A percentile compares a stretch with the other conserved stretches of the same genome.
These are phyloP conservation scores for Creontiades dilutus DNA, from an alignment of 2,888 invertebrate species.

Conservation along the genomic window DNA sequence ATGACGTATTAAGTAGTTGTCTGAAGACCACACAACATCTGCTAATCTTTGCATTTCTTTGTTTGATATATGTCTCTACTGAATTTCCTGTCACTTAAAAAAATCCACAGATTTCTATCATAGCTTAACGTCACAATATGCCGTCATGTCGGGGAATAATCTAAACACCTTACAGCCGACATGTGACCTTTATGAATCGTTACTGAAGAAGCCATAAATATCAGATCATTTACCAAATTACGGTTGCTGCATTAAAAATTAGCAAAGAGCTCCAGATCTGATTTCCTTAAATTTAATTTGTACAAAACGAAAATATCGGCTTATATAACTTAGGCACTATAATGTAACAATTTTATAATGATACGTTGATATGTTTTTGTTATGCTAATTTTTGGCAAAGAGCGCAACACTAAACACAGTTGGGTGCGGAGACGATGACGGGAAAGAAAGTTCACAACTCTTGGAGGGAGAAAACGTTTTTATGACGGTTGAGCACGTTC, in stretches of 20 bases:
- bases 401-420: constrained; percentile 26
- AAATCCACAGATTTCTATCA: constrained; percentile 96
- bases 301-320: constrained; percentile 29
- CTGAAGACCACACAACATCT: constrained; percentile 94
- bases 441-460: constrained; percentile 30
- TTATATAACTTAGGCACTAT: not conserved
- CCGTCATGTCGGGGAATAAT: constrained; percentile 97
- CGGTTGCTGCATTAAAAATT: not conserved
- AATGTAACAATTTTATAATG: not conserved
- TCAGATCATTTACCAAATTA: not conserved
- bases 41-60: constrained; percentile 98
- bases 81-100: constrained; percentile 80
- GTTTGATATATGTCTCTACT: constrained; percentile 98
- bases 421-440: not conserved
- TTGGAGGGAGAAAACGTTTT: not conserved
- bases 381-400: constrained; percentile 43
- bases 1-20: constrained; percentile 96
- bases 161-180: constrained; percentile 95
- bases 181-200: constrained; percentile 97
- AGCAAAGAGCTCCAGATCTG: constrained; percentile 35
- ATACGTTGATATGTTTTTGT: constrained; percentile 38
- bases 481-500: constrained; percentile 16
- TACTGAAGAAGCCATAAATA: constrained; percentile 86
- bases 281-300: constrained; percentile 37
- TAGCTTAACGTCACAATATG: constrained; percentile 98